These are phyloP conservation scores for Oncorhynchus tshawytscha DNA, from an alignment of 2,113 vertebrate species.

Conservation along the genomic window DNA sequence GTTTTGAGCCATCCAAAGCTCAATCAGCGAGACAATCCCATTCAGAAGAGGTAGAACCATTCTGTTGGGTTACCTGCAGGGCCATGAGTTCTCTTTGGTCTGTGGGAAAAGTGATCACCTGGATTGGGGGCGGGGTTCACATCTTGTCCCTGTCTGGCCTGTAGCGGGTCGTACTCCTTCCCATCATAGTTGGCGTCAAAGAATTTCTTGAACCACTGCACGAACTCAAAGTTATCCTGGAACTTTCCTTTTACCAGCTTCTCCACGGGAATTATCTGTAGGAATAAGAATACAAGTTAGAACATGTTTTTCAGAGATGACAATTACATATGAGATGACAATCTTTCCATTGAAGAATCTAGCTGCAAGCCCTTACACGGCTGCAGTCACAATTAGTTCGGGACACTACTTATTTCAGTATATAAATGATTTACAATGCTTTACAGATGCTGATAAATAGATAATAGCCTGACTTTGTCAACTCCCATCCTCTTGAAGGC, in stretches of 20 bases:
- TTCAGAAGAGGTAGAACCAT: constrained; percentile 58
- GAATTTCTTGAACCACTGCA: constrained; percentile 99
- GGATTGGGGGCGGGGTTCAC: constrained; percentile 86
- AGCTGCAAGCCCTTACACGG: no score
- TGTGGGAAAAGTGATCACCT: constrained; percentile 98
- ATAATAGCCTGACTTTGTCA: constrained; percentile 84
- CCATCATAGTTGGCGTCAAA: constrained; percentile 98
- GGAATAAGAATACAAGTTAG: constrained; percentile 3
- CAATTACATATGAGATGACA: neutral
- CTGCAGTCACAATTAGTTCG: no score
- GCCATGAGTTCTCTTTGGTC: constrained; percentile 91
- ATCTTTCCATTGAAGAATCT: neutral
- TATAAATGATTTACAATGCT: no score
- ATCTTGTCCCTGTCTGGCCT: constrained; percentile 95
- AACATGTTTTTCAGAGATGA: neutral
- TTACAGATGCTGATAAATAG: neutral
- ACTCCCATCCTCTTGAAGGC: constrained; percentile 97
- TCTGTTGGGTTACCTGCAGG: constrained; percentile 79
- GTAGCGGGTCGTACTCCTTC: constrained; percentile 94
- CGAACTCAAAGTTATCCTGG: constrained; percentile 99
- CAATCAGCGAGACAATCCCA: constrained; percentile 52
- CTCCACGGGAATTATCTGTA: constrained; percentile 95
- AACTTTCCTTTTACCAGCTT: constrained; percentile 96
- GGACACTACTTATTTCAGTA: no score
- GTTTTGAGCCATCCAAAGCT: constrained; percentile 70